These are phyloP conservation scores for Hydrocynus forskahlii DNA, from an alignment of 2,797 vertebrate species.

Conservation along the genomic window DNA sequence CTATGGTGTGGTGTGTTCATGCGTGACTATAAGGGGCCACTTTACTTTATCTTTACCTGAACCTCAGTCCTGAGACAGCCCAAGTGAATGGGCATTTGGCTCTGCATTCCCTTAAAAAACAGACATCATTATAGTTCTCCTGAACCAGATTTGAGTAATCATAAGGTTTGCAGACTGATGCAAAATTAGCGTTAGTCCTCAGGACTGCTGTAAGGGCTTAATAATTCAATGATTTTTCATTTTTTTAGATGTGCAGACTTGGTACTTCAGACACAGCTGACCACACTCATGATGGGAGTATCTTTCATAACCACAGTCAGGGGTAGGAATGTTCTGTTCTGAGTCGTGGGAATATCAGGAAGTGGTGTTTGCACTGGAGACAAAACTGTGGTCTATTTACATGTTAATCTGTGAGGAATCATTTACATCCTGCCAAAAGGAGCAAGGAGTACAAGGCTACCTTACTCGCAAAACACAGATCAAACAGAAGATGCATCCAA, in stretches of 20 bases:
- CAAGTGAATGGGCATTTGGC: no score
- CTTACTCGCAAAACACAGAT: neutral
- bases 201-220: neutral
- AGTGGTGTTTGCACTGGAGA: conserved; percentile 58
- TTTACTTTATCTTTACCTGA: no score
- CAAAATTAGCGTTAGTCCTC: no score
- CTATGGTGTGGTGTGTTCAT: no score
- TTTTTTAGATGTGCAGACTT: neutral
- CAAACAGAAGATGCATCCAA: neutral
- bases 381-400: conserved; percentile 50
- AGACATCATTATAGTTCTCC: neutral
- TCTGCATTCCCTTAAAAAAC: neutral
- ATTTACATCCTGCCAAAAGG: conserved; percentile 43
- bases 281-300: neutral
- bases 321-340: conserved; percentile 51
- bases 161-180: neutral
- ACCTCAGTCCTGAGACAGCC: no score
- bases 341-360: conserved; percentile 56
- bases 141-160: neutral
- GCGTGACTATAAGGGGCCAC: no score
- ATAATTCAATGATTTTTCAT: neutral
- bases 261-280: neutral
- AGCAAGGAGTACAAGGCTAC: neutral
- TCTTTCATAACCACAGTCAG: conserved; percentile 23
- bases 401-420: conserved; percentile 52